Percentiles rank a stretch among this genome's conserved stretches.
Evolutionary conservation across 2,797 vertebrate genomes (phyloP).

Genomic region (Ctenosaura bakeri): DNA sequence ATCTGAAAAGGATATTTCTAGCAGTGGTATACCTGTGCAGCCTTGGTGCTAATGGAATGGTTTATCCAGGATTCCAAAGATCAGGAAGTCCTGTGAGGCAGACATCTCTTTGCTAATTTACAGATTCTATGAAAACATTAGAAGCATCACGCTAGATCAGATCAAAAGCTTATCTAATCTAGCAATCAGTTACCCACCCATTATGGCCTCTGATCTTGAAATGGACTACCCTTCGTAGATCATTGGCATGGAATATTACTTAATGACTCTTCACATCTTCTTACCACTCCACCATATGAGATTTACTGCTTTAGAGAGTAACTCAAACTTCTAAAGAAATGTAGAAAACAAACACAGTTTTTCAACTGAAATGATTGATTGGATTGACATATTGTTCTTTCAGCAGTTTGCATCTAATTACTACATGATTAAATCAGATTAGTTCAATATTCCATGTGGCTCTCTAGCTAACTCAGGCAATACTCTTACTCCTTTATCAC

Average conservation of each 20-base stretch:
- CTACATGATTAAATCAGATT: conserved; percentile 11
- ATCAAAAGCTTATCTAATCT: too few species aligned
- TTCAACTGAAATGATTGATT: neutral
- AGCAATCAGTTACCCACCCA: neutral
- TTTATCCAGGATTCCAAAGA: neutral
- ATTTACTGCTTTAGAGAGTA: neutral
- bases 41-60: neutral
- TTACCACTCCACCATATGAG: neutral
- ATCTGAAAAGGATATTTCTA: neutral
- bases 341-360: neutral
- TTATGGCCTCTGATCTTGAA: neutral
- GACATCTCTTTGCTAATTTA: neutral
- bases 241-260: too few species aligned
- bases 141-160: too few species aligned
- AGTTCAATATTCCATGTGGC: neutral
- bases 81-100: neutral
- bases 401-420: neutral
- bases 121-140: too few species aligned
- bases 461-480: neutral
- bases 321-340: neutral
- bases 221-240: neutral
- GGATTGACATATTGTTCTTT: neutral
- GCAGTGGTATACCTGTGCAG: neutral
- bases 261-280: neutral
- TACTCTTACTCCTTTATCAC: neutral